Conservation (phyloP, 2,888 invertebrate species). For the Agrochola macilenta region DNA sequence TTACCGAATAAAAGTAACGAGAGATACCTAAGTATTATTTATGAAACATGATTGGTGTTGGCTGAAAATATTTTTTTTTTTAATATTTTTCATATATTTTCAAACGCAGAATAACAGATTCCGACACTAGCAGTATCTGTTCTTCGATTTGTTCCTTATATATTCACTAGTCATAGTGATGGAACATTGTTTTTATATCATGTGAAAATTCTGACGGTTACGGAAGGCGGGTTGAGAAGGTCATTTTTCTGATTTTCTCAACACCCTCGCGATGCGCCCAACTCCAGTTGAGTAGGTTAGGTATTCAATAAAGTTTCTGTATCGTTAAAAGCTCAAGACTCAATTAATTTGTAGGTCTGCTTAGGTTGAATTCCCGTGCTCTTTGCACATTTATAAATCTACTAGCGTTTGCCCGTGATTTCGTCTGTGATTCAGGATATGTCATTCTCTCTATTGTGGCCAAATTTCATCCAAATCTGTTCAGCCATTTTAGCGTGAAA, state of each 20-base stretch:
- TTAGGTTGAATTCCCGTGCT: background rate
- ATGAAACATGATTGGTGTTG: background rate
- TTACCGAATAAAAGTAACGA: conserved; percentile 24
- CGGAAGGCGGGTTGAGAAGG: background rate
- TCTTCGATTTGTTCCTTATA: too few species aligned
- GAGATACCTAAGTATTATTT: conserved; percentile 5
- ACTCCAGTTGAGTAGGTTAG: background rate
- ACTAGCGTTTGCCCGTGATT: background rate
- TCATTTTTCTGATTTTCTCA: background rate
- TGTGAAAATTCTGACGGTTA: background rate
- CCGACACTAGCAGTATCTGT: background rate
- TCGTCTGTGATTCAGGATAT: too few species aligned
- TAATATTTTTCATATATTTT: too few species aligned
- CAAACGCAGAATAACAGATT: background rate
- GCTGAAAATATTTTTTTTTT: conserved; percentile 1
- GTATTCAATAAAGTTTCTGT: background rate
- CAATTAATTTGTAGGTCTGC: background rate
- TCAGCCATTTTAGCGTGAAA: too few species aligned
- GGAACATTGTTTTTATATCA: background rate
- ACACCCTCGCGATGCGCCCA: background rate
- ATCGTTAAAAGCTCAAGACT: background rate
- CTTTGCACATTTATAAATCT: background rate
- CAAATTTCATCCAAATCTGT: too few species aligned
- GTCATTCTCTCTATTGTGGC: too few species aligned
- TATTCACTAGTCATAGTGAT: background rate